phyloP scores from a whole-genome alignment of 2,797 vertebrate species.

The Austrolebias charrua region DNA sequence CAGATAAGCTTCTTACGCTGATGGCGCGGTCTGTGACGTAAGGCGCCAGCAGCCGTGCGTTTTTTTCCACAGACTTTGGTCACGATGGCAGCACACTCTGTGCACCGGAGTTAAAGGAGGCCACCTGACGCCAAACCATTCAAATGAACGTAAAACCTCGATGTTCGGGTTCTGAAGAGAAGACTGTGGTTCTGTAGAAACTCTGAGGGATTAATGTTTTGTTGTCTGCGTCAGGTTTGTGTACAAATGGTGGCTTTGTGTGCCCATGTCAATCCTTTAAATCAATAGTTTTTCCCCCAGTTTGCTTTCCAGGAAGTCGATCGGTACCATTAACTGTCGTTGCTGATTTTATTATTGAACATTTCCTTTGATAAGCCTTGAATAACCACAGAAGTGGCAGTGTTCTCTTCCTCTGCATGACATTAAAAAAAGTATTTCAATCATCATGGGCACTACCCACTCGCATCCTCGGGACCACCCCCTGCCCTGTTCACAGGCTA shows the following conservation, averaged over 20 bases:
- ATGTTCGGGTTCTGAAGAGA: no score
- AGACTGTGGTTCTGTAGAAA: no score
- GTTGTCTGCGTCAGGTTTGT: no score
- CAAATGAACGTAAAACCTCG: slow-evolving; percentile 20
- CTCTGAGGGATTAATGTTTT: no score
- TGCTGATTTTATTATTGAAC: no score
- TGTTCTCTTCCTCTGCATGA: slow-evolving; percentile 4
- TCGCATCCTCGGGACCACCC: slow-evolving; percentile 36
- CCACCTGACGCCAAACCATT: slow-evolving; percentile 1
- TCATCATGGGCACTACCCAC: slow-evolving; percentile 12
- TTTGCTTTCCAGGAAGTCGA: no score
- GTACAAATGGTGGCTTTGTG: slow-evolving; percentile 5
- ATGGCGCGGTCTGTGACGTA: slow-evolving; percentile 27
- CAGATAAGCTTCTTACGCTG: slow-evolving; percentile 57
- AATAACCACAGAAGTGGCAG: no score
- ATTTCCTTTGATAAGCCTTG: no score
- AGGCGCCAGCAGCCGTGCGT: slow-evolving; percentile 19
- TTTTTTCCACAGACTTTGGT: slow-evolving; percentile 16
- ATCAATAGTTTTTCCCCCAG: no score
- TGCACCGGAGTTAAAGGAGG: background rate
- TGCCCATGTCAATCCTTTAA: no score
- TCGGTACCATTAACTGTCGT: no score
- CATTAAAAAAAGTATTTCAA: slow-evolving; percentile 17
- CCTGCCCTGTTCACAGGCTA: slow-evolving; percentile 15
- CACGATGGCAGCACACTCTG: slow-evolving; percentile 30